Evolutionary conservation across 2,888 invertebrate species (phyloP), one percentile per base, ranked within the genome.

Genomic region (Scrobipalpa costella): DNA sequence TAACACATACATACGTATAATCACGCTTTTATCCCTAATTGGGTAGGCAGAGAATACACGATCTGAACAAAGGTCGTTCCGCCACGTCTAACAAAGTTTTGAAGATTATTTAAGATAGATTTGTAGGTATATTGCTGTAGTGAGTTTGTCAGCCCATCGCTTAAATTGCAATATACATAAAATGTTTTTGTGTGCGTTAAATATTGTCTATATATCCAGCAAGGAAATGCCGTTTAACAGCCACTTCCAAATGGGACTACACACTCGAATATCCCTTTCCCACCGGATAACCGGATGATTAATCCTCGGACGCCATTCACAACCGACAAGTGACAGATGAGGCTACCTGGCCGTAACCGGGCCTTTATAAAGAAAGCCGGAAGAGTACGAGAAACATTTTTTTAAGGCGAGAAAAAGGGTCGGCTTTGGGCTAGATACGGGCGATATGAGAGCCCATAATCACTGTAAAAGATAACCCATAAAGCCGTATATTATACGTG

Each of bases 241-340:
- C 44, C 21, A 21, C 50, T 21, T 52, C 21, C 50, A 52, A 52
- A 52, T 52, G 27, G 11, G 13, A 52, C 19, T 27, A 27, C 21
- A 52, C 44, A 44, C 44, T 52, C 21, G 11, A 50, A 19, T 21
- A 19, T 27, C 21, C 50, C 21, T 13, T 13, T 21, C 19, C 50
- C 11, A 9, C 19, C 13, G 50, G 50, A 52, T 52, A 52, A 52
- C 50, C 27, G 21, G 21, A 52, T 52, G 50, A 52, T 52, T 21
- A 52, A 52, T 52, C 21, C 13, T 13, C 21, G 21, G 50, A 21
- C 13, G 21, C 50, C 50, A 52, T 52, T 52, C 50, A 52, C 21
- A 21, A 52, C 27, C 50, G 50, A 52, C 50, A 27, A 52, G 50
- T 52, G 50, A 52, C 21, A 52, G 50, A 52, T 52, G 50, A 21